Evolutionary conservation across 2,888 invertebrate species (phyloP).

Genomic region (Euclidia mi): DNA sequence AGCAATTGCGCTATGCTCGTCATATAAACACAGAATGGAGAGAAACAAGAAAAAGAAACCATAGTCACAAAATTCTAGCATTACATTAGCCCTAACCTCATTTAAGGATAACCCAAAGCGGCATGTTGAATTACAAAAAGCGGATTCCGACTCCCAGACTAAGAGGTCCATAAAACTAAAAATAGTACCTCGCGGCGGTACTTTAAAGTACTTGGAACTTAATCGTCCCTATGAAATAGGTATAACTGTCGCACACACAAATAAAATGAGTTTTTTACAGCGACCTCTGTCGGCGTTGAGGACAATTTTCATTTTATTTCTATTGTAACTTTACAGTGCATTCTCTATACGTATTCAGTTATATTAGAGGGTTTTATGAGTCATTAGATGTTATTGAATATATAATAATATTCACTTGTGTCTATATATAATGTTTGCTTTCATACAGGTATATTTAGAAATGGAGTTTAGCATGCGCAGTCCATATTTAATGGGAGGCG

Average conservation of each 20-base stretch:
- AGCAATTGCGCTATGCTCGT: too few relatives aligned
- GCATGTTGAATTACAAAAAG: too few relatives aligned
- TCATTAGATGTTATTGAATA: constrained; percentile 17
- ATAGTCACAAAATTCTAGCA: too few relatives aligned
- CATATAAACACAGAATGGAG: too few relatives aligned
- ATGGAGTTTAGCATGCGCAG: too few relatives aligned
- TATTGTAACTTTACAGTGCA: constrained; percentile 68
- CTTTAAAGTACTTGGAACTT: constrained; percentile 63
- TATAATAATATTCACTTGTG: too few relatives aligned
- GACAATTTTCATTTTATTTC: constrained; percentile 69
- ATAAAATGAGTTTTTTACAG: constrained; percentile 81
- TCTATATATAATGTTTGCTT: constrained; percentile 12
- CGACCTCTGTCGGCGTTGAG: constrained; percentile 68
- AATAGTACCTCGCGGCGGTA: constrained; percentile 64
- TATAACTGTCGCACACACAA: constrained; percentile 70
- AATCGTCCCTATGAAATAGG: constrained; percentile 71
- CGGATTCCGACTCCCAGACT: constrained; percentile 46
- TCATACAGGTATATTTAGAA: too few relatives aligned
- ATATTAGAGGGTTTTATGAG: constrained; percentile 49
- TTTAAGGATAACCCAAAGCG: background rate
- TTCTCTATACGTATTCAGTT: constrained; percentile 52
- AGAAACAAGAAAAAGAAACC: too few relatives aligned
- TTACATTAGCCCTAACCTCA: background rate
- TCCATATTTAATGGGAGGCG: too few relatives aligned
- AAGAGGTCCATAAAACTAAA: constrained; percentile 70